These are phyloP conservation scores for Electrona antarctica DNA, from an alignment of 2,113 vertebrate genomes.

Conservation along the genomic window DNA sequence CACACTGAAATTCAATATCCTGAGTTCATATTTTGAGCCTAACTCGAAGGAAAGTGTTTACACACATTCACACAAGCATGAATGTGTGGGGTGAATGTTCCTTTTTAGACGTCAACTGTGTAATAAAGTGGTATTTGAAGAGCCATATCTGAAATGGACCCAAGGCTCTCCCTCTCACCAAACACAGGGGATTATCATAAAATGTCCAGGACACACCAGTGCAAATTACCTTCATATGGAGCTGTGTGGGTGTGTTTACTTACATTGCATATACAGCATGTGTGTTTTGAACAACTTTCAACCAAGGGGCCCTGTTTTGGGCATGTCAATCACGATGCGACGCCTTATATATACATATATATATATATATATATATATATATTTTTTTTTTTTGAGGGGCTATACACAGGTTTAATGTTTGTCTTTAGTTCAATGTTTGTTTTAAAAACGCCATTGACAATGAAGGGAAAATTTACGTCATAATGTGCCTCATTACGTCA, in stretches of 20 bases:
- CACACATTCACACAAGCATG: slow-evolving; percentile 12
- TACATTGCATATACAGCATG: background rate
- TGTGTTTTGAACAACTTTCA: background rate
- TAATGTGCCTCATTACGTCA: too few relatives aligned
- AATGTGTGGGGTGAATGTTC: background rate
- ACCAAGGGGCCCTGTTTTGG: too few relatives aligned
- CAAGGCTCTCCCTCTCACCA: background rate
- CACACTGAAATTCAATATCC: slow-evolving; percentile 51
- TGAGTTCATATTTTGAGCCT: slow-evolving; percentile 28
- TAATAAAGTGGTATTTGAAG: slow-evolving; percentile 47
- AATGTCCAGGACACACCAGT: slow-evolving; percentile 12
- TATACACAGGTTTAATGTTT: too few relatives aligned
- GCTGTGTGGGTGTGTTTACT: background rate
- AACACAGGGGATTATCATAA: slow-evolving; percentile 17
- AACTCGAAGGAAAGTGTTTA: slow-evolving; percentile 27
- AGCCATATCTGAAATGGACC: slow-evolving; percentile 25
- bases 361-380: too few relatives aligned
- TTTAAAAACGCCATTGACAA: too few relatives aligned
- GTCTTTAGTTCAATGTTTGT: too few relatives aligned
- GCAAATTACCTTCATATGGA: slow-evolving; percentile 19
- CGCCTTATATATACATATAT: too few relatives aligned
- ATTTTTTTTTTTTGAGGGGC: too few relatives aligned
- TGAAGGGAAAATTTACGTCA: too few relatives aligned
- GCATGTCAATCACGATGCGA: too few relatives aligned
- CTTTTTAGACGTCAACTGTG: slow-evolving; percentile 18